Percentiles rank a stretch among this genome's conserved stretches.
These are phyloP conservation scores for Euwallacea similis DNA, from an alignment of 1,140 invertebrate genomes.

Conservation along the genomic window DNA sequence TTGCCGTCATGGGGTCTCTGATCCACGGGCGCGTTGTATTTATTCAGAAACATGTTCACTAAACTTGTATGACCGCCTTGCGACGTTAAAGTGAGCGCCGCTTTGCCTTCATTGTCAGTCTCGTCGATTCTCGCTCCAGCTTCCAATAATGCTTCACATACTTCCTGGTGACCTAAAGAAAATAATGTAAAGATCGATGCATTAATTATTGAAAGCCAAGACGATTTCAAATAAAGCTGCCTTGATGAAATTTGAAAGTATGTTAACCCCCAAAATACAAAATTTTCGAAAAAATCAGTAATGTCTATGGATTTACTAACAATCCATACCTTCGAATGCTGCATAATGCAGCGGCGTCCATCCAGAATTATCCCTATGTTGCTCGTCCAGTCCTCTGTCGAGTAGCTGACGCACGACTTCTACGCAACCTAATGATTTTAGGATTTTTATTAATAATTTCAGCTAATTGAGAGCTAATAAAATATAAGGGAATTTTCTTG, in stretches of 20 bases:
- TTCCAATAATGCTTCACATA: constrained; percentile 83
- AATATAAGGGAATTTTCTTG: constrained; percentile 5
- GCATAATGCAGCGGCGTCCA: constrained; percentile 94
- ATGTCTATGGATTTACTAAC: neutral
- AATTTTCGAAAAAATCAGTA: neutral
- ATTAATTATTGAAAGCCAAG: neutral
- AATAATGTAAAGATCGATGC: too few relatives aligned
- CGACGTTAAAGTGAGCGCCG: constrained; percentile 84
- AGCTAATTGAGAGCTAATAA: neutral
- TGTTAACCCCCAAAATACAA: neutral
- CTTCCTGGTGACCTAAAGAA: constrained; percentile 73
- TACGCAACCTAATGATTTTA: constrained; percentile 58
- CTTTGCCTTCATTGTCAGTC: constrained; percentile 92
- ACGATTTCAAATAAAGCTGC: neutral
- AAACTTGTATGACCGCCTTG: constrained; percentile 81
- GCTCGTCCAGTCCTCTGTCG: constrained; percentile 87
- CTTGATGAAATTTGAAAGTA: neutral
- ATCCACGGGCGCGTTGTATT: constrained; percentile 79
- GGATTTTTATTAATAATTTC: constrained; percentile 5
- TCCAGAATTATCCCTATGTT: constrained; percentile 87
- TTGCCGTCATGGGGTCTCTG: constrained; percentile 91
- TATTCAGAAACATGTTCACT: constrained; percentile 71
- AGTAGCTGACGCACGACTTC: constrained; percentile 87
- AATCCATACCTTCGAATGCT: constrained; percentile 77
- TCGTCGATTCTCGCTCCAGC: constrained; percentile 91